These are phyloP conservation scores for Limonius californicus DNA, from an alignment of 1,140 invertebrate genomes.

Conservation along the genomic window DNA sequence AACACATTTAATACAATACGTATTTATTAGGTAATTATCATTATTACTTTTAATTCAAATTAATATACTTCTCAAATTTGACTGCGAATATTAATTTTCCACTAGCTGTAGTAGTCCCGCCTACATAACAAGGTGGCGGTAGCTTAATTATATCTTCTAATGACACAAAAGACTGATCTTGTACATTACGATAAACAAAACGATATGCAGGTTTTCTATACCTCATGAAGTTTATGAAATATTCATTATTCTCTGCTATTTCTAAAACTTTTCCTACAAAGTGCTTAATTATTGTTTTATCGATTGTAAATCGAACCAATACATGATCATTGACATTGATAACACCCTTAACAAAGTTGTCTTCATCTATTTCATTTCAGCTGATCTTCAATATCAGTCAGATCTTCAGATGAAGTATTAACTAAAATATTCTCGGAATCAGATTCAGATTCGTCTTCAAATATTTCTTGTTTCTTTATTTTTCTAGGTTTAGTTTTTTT, in stretches of 20 bases:
- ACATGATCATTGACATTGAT: neutral
- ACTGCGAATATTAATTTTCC: too few relatives aligned
- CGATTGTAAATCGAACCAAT: neutral
- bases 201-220: neutral
- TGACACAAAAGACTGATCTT: neutral
- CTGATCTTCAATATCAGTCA: neutral
- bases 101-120: neutral
- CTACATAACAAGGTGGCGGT: neutral
- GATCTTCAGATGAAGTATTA: neutral
- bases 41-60: too few relatives aligned
- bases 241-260: neutral
- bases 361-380: neutral
- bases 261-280: neutral
- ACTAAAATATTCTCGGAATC: neutral
- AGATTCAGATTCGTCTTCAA: neutral
- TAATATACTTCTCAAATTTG: too few relatives aligned
- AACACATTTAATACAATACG: too few relatives aligned
- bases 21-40: too few relatives aligned
- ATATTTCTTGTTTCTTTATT: neutral
- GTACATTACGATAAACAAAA: neutral
- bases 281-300: neutral
- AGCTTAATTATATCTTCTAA: neutral
- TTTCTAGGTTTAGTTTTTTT: too few relatives aligned
- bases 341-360: neutral
- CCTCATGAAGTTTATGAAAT: neutral